Evolutionary conservation across 1,140 invertebrate species (phyloP).

Genomic region (Bombyx mandarina): DNA sequence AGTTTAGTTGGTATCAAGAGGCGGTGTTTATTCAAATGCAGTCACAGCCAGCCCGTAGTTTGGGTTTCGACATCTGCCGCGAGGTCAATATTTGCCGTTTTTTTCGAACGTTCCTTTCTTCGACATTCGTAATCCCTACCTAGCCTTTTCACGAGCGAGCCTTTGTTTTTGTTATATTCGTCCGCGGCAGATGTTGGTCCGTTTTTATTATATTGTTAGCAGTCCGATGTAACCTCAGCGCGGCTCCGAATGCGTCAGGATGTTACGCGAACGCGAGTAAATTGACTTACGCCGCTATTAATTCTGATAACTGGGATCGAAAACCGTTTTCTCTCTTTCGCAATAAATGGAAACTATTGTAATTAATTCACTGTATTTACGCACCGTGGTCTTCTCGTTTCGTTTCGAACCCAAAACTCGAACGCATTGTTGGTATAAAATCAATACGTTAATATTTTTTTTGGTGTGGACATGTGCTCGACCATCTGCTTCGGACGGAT

Average conservation of each 20-base stretch:
- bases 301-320: slow-evolving; percentile 69
- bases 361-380: slow-evolving; percentile 60
- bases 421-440: too few relatives aligned
- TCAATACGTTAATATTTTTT: too few relatives aligned
- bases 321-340: slow-evolving; percentile 66
- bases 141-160: slow-evolving; percentile 20
- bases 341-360: slow-evolving; percentile 67
- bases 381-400: slow-evolving; percentile 10
- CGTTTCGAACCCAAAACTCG: not conserved
- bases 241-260: slow-evolving; percentile 48
- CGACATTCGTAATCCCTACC: slow-evolving; percentile 17
- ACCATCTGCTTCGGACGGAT: slow-evolving; percentile 63
- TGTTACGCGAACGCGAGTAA: slow-evolving; percentile 64
- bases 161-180: slow-evolving; percentile 16
- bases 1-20: slow-evolving; percentile 53
- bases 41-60: slow-evolving; percentile 53
- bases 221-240: slow-evolving; percentile 38
- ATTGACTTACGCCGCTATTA: slow-evolving; percentile 67
- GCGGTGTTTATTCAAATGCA: slow-evolving; percentile 68
- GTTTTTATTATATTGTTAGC: slow-evolving; percentile 33
- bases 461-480: slow-evolving; percentile 42
- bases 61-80: slow-evolving; percentile 64
- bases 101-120: slow-evolving; percentile 37
- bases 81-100: slow-evolving; percentile 68
- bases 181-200: slow-evolving; percentile 12